phyloP scores from a whole-genome alignment of 2,797 vertebrate genomes.

The Pipistrellus kuhlii region DNA sequence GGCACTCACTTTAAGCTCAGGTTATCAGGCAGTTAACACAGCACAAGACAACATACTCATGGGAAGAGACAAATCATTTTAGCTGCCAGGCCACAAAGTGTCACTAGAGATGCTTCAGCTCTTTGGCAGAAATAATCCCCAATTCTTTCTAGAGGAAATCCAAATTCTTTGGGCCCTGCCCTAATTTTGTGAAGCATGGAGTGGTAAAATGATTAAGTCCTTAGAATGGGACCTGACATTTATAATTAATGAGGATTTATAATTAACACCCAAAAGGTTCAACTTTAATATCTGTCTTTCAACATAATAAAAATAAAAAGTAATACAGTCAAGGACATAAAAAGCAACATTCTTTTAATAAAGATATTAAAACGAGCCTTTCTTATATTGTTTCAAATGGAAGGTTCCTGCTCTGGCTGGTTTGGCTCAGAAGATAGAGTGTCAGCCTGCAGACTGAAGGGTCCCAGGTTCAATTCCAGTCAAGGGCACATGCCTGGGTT shows the following conservation, averaged over 20 bases:
- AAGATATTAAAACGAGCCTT: conserved; percentile 41
- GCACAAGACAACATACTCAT: conserved; percentile 71
- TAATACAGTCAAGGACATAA: conserved; percentile 26
- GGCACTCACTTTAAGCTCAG: conserved; percentile 54
- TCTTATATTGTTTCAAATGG: conserved; percentile 18
- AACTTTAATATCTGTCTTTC: conserved; percentile 52
- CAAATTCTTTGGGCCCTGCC: conserved; percentile 43
- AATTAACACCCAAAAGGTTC: conserved; percentile 49
- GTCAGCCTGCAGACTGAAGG: too few species aligned
- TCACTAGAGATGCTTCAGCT: conserved; percentile 28
- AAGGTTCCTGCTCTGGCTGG: background rate
- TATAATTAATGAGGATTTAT: conserved; percentile 50
- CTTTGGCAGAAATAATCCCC: background rate
- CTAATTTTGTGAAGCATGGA: conserved; percentile 52
- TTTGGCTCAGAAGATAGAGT: too few species aligned
- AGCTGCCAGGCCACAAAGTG: conserved; percentile 56
- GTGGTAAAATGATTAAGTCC: conserved; percentile 45
- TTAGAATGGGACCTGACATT: background rate
- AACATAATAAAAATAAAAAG: conserved; percentile 59
- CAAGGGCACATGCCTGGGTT: too few species aligned
- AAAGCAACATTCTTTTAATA: conserved; percentile 54
- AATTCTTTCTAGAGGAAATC: conserved; percentile 47
- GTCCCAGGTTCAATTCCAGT: too few species aligned
- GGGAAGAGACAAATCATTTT: conserved; percentile 57
- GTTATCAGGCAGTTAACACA: conserved; percentile 74